phyloP scores from a whole-genome alignment of 2,113 vertebrate species.

The Haliaeetus leucogaster region DNA sequence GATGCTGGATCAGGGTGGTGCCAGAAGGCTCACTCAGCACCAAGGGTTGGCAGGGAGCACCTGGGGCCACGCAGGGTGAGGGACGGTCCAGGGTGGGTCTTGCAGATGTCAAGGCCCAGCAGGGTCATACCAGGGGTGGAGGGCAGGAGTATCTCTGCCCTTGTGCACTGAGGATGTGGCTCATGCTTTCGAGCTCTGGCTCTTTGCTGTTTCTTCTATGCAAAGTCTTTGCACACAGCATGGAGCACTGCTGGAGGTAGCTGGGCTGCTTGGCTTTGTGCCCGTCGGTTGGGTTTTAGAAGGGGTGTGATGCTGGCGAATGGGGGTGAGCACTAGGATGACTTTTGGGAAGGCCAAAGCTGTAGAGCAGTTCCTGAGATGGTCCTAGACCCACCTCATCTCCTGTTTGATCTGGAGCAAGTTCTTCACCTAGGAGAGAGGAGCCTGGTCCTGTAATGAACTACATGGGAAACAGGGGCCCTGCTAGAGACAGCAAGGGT shows the following conservation, averaged over 20 bases:
- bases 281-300: accelerated
- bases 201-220: not conserved
- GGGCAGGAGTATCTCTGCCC: not conserved
- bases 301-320: not conserved
- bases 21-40: not conserved
- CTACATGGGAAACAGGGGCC: not conserved
- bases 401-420: not conserved
- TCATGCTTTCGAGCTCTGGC: not conserved
- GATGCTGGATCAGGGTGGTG: not conserved
- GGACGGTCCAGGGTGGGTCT: not conserved
- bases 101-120: accelerated
- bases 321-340: not conserved
- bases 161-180: not conserved
- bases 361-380: not conserved
- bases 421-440: not conserved
- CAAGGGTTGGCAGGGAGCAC: not conserved
- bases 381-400: not conserved
- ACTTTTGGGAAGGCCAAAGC: not conserved
- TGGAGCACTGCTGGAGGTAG: not conserved
- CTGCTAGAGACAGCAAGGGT: not conserved
- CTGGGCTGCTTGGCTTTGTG: not conserved
- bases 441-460: not conserved
- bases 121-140: accelerated
- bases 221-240: not conserved
- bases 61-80: accelerated